Evolutionary conservation across 2,113 vertebrate genomes (phyloP), one percentile per base, ranked within the genome.

Genomic region (Pangasianodon gigas): DNA sequence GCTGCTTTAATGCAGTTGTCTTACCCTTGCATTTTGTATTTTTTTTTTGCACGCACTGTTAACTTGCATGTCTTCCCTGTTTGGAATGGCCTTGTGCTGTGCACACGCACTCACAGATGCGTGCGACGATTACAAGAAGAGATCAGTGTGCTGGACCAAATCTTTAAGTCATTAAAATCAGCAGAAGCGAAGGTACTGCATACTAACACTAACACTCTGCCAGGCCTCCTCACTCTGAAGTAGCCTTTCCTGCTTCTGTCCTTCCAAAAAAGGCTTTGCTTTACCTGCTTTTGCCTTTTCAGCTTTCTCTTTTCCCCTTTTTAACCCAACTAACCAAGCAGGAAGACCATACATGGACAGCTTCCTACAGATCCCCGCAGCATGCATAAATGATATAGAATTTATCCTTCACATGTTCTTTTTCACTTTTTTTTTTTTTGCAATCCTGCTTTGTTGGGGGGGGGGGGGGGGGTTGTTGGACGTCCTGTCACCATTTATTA

Each of bases 111-210:
- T 98, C 97, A 98, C 98, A 99, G 98, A 96, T 95, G 95, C 93
- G 94, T 94, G 92, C 97, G 97, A 93, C 96, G 96, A 96, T 93
- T 94, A 95, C 97, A 98, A 92, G 98, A 99, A 89, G 97, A 99
- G 93, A 96, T 97, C 94, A 97, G 96, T 95, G 96, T 97, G 96
- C 96, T 97, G 97, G 98, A 99, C 96, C 98, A 99, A 95, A 96
- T 95, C 96, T 95, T 96, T 96, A 99, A 98, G 97, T 97, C 98
- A 94, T 96, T 98, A 97, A 96, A 96, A 95, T 97, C 97, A 94
- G 94, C 97, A 88, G 96, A 97, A 93, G 93, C 94, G 94, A 96
- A 99, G 98, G 98, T 99, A 99, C 97, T 97, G 93, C 95, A 92
- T 91, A 94, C 94, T 95, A 94, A 93, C 89, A 85, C 91, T 80